A percentile compares a stretch with the other conserved stretches of the same genome.
These are phyloP conservation scores for Ptychochromis oligacanthus DNA, from an alignment of 2,113 vertebrate genomes.

Conservation along the genomic window DNA sequence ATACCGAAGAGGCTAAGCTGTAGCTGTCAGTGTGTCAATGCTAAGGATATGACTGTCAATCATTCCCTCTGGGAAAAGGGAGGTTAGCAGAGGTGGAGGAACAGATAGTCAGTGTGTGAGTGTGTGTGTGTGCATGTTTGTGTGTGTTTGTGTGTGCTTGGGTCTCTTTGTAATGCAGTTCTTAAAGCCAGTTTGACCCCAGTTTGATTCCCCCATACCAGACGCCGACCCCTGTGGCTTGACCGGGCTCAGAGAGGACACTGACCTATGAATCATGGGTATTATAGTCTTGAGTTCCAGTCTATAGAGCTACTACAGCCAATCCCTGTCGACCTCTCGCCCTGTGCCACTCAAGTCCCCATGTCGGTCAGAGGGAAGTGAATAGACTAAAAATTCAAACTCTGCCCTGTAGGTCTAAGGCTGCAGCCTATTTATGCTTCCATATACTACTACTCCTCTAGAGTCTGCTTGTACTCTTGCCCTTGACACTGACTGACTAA, in stretches of 20 bases:
- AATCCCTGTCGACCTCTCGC: conserved; percentile 75
- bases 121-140: conserved; percentile 4
- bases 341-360: conserved; percentile 66
- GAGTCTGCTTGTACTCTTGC: conserved; percentile 59
- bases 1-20: conserved; percentile 54
- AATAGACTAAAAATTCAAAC: conserved; percentile 66
- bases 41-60: conserved; percentile 75
- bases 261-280: conserved; percentile 80
- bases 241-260: conserved; percentile 70
- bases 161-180: conserved; percentile 62
- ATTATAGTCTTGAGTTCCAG: conserved; percentile 72
- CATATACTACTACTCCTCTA: conserved; percentile 40
- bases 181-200: conserved; percentile 69
- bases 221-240: conserved; percentile 67
- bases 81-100: conserved; percentile 33
- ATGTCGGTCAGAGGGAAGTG: conserved; percentile 60
- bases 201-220: conserved; percentile 52
- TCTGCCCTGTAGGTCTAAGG: conserved; percentile 75
- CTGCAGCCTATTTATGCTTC: conserved; percentile 57
- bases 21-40: conserved; percentile 67
- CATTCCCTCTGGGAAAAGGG: conserved; percentile 58
- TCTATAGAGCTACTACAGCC: conserved; percentile 75
- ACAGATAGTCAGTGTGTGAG: conserved; percentile 44
- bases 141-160: conserved; percentile 29
- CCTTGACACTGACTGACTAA: conserved; percentile 65